Percentiles rank a stretch among this genome's conserved stretches.
Evolutionary conservation across 2,113 vertebrate genomes (phyloP).

Genomic region (Oreochromis aureus): DNA sequence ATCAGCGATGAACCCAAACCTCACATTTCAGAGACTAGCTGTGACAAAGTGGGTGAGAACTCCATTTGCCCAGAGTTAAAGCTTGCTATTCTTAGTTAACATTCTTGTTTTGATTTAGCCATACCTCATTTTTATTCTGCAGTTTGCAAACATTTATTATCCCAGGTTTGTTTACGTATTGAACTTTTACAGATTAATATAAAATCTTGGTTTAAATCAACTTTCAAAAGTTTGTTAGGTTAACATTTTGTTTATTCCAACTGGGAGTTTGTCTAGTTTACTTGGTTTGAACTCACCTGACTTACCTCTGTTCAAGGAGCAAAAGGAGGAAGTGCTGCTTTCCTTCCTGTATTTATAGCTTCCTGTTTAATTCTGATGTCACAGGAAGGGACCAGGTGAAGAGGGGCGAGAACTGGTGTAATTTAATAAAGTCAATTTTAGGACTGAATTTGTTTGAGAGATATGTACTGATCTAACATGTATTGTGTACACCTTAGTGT

Average conservation of each 20-base stretch:
- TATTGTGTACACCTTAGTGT: neutral
- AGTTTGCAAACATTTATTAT: neutral
- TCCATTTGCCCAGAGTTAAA: neutral
- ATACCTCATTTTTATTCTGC: neutral
- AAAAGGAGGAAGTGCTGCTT: neutral
- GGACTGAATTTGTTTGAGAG: neutral
- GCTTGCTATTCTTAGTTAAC: neutral
- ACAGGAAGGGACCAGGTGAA: neutral
- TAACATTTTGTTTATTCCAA: neutral
- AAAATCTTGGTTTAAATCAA: neutral
- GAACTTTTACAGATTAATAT: neutral
- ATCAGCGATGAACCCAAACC: neutral
- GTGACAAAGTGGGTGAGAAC: neutral
- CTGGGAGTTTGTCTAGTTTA: neutral
- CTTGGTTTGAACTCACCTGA: neutral
- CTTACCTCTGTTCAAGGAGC: neutral
- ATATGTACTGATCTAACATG: neutral
- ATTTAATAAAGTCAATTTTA: neutral
- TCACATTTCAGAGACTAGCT: neutral
- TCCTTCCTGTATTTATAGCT: neutral
- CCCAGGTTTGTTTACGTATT: neutral
- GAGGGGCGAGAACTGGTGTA: no score
- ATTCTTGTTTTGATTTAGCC: neutral
- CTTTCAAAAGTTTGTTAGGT: neutral
- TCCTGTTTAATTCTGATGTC: neutral